Conservation (phyloP, 2,113 vertebrate genomes). For the Parotia lawesii region DNA sequence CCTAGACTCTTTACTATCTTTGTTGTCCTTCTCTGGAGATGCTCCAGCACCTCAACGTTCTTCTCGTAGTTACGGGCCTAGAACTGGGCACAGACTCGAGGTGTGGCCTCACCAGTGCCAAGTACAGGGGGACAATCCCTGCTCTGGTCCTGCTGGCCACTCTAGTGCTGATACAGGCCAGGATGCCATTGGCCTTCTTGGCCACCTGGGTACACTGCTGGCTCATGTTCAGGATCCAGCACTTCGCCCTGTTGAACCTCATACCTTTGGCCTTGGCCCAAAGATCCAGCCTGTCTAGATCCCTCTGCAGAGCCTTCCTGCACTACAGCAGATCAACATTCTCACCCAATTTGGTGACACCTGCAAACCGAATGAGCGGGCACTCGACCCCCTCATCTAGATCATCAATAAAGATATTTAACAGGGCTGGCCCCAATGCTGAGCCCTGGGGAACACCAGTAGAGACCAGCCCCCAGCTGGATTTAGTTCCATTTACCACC, state of each 20-base stretch:
- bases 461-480: too few relatives aligned
- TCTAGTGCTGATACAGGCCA: not conserved
- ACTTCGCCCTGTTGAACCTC: not conserved
- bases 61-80: too few relatives aligned
- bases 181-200: not conserved
- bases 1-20: not conserved
- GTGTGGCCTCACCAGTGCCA: not conserved
- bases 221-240: not conserved
- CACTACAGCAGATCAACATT: too few relatives aligned
- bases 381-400: not conserved
- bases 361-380: not conserved
- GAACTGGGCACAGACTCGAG: not conserved
- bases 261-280: not conserved
- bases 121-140: not conserved
- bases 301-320: not conserved
- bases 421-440: not conserved
- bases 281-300: too few relatives aligned
- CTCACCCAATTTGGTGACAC: too few relatives aligned
- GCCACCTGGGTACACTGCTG: too few relatives aligned
- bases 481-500: not conserved
- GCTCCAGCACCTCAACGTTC: not conserved
- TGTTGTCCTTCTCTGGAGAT: not conserved
- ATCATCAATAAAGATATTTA: not conserved
- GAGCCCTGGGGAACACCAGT: not conserved
- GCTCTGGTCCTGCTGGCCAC: not conserved